phyloP scores from a whole-genome alignment of 1,140 invertebrate species.

The Bicyclus anynana region DNA sequence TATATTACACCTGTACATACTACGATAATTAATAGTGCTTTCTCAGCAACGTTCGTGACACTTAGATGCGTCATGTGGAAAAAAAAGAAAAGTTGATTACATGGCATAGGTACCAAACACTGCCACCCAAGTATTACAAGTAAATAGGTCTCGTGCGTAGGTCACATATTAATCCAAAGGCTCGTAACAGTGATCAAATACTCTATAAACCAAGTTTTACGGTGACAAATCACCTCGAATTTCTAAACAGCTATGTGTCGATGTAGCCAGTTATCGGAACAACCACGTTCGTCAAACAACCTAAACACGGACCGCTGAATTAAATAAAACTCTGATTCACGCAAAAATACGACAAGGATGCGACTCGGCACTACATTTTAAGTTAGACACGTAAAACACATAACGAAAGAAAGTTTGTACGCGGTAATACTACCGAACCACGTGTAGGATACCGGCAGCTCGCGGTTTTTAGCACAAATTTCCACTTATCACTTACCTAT shows the following conservation, averaged over 20 bases:
- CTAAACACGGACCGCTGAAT: conserved; percentile 12
- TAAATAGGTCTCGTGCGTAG: neutral
- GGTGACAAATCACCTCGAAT: conserved; percentile 14
- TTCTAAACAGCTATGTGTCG: conserved; percentile 38
- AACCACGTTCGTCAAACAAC: conserved; percentile 68
- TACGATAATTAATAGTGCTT: conserved; percentile 28
- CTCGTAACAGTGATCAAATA: neutral
- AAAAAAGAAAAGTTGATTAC: conserved; percentile 39
- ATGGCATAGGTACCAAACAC: conserved; percentile 21
- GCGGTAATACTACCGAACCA: conserved; percentile 62
- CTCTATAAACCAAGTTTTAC: neutral
- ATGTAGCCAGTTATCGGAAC: conserved; percentile 54
- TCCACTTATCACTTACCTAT: conserved; percentile 66
- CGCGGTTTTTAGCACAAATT: conserved; percentile 51
- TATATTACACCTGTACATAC: neutral
- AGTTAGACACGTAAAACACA: conserved; percentile 45
- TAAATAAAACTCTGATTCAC: conserved; percentile 25
- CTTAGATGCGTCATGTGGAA: conserved; percentile 36
- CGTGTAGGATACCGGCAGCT: conserved; percentile 72
- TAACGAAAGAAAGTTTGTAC: conserved; percentile 44
- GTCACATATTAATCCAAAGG: neutral
- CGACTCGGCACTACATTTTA: conserved; percentile 28
- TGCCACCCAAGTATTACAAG: neutral
- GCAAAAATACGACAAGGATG: conserved; percentile 21
- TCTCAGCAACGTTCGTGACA: conserved; percentile 35